Base-by-base conservation (phyloP, 2,888 invertebrate species). In the Pimpla rufipes region DNA sequence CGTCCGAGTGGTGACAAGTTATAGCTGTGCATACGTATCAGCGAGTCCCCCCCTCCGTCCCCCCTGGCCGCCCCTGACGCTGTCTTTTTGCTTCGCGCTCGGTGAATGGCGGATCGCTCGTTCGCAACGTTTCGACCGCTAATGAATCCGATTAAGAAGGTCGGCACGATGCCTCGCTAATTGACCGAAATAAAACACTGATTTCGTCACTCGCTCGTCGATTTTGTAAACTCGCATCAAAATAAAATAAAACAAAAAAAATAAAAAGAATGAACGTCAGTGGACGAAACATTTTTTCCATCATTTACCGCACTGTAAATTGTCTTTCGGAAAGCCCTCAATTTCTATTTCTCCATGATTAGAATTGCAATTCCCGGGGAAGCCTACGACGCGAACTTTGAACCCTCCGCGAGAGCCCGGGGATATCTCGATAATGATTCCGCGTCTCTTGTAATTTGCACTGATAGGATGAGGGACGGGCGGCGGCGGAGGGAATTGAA, bases 401-500 rank as follows among this genome's bases (percentile, higher is more conserved):
- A 47, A 73, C 37, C 8, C 45, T 37, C 18, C 55, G 70, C 55
- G 29, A 29, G 29, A 29, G 29, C 29, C 70, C 7, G n/a, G 18
- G 5, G 21, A 73, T 29, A 52, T n/a, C 62, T n/a, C 62, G 76
- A 68, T 68, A 82, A 82, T 68, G 42, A 68, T 29, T 64, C 42
- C 37, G 37, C 7, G 37, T 62, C 42, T 67, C 64, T 55, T 74
- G 40, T 47, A 74, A 78, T 82, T 82, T 78, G 73, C 50, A 18
- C 37, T 40, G 80, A 71, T 37, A 74, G 64, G 47, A 70, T 70
- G 77, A 77, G 70, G 55, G 75, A 86, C 57, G 50, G 47, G 50
- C 59, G 35, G 16, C 29, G 71, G 59, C 47, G 57, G 70, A 81
- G 29, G 29, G 29, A 29, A 81, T 83, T 57, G 66, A 80, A 59